Evolutionary conservation across 30 jellyfish, hydroid and myxozoan genomes (phyloP).

Genomic region (Sanderia malayensis): DNA sequence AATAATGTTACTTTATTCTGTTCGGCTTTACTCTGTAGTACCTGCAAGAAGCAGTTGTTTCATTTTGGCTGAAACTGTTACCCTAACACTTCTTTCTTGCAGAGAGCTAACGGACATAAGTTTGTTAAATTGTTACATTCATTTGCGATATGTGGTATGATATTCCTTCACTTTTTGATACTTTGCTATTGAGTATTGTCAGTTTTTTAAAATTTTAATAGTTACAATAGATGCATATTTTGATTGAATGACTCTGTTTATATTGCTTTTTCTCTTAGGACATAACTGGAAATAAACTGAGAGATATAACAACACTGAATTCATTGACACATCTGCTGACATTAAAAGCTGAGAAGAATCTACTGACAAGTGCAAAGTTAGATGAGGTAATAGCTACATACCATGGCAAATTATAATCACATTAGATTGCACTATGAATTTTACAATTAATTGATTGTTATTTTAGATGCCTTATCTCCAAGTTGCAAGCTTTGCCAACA

Average conservation of each 20-base stretch:
- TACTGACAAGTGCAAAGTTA: constrained; percentile 68
- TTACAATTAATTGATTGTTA: no score
- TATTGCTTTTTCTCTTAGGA: constrained; percentile 53
- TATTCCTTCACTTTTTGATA: not conserved
- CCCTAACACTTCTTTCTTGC: constrained; percentile 9
- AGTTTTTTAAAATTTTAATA: no score
- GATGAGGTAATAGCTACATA: no score
- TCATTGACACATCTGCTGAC: constrained; percentile 80
- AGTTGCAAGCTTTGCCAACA: constrained; percentile 67
- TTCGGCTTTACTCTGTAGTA: no score
- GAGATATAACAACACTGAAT: constrained; percentile 72
- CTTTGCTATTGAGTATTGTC: not conserved
- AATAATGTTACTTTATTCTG: no score
- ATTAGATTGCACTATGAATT: no score
- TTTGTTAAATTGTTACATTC: constrained; percentile 65
- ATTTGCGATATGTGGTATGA: constrained; percentile 88
- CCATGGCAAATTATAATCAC: no score
- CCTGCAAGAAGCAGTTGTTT: no score
- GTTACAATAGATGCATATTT: no score
- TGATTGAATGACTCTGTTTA: no score
- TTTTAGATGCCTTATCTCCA: constrained; percentile 83
- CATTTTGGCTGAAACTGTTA: no score
- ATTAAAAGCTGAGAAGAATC: constrained; percentile 78
- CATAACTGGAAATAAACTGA: constrained; percentile 70
- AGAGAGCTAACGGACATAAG: constrained; percentile 79